Evolutionary conservation across 2,888 invertebrate species (phyloP).

Genomic region (Sipha maydis): DNA sequence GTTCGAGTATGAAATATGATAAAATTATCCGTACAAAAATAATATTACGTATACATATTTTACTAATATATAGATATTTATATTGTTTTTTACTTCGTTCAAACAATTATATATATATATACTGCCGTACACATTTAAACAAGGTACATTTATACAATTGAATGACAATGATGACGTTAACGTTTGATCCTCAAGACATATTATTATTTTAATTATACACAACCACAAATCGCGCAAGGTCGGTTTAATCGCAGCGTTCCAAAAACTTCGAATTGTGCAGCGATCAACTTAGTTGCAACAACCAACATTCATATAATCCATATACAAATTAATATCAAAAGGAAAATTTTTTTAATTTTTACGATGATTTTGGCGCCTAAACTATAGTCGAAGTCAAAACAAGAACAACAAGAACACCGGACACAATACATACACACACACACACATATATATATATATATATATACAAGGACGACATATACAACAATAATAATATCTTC

Average conservation of each 20-base stretch:
- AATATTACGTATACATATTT: background rate
- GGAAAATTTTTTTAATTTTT: constrained; percentile 21
- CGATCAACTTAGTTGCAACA: background rate
- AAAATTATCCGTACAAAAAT: constrained; percentile 31
- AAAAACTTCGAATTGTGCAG: background rate
- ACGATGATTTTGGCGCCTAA: constrained; percentile 19
- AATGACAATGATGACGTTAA: background rate
- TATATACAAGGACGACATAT: background rate
- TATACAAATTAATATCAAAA: background rate
- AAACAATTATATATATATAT: background rate
- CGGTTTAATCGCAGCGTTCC: background rate
- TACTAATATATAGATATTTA: background rate
- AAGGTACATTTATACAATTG: no score
- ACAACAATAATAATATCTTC: constrained; percentile 11
- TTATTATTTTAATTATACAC: background rate
- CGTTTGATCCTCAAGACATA: background rate
- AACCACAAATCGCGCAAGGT: background rate
- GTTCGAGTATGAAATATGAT: constrained; percentile 10
- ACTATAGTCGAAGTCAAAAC: background rate
- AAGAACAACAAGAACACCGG: background rate
- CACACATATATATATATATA: background rate
- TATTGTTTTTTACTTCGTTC: background rate
- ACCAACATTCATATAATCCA: background rate
- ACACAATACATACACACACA: constrained; percentile 16
- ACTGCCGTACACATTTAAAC: background rate